Conservation (phyloP, 2,113 vertebrate genomes). For the Pantherophis guttatus region DNA sequence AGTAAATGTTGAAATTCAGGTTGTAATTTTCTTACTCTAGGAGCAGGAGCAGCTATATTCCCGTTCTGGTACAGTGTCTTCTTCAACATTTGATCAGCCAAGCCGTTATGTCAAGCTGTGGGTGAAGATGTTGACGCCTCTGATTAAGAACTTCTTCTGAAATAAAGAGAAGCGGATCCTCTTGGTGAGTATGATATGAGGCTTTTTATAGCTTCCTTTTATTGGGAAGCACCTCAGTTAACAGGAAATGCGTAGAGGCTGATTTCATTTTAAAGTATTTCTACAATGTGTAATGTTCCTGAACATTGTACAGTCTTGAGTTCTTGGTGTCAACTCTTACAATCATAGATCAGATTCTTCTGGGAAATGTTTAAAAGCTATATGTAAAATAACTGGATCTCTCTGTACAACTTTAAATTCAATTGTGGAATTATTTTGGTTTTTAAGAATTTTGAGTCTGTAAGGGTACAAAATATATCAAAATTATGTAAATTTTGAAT, state of each 20-base stretch:
- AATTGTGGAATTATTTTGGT: neutral
- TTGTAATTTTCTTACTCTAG: slow-evolving; percentile 58
- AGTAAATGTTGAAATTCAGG: neutral
- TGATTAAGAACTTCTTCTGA: slow-evolving; percentile 99
- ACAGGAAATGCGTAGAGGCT: neutral
- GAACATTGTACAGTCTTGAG: neutral
- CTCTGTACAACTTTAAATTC: neutral
- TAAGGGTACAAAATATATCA: neutral
- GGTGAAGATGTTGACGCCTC: slow-evolving; percentile 92
- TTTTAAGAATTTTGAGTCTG: neutral
- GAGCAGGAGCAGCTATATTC: slow-evolving; percentile 88
- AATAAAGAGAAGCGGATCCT: slow-evolving; percentile 30
- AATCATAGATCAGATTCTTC: neutral
- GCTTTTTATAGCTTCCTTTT: neutral
- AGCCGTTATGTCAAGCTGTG: slow-evolving; percentile 89
- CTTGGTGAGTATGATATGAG: slow-evolving; percentile 33
- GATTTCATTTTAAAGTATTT: neutral
- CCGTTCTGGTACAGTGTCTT: slow-evolving; percentile 78
- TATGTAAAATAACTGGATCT: neutral
- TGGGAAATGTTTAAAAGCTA: neutral
- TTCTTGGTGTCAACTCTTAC: neutral
- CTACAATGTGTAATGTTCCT: neutral
- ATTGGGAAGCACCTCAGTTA: neutral
- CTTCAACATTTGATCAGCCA: slow-evolving; percentile 85
- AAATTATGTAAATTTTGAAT: neutral